Percentiles rank a stretch among this genome's conserved stretches.
Evolutionary conservation across 30 jellyfish, hydroid and myxozoan species (phyloP).

Genomic region (Aurelia aurita): DNA sequence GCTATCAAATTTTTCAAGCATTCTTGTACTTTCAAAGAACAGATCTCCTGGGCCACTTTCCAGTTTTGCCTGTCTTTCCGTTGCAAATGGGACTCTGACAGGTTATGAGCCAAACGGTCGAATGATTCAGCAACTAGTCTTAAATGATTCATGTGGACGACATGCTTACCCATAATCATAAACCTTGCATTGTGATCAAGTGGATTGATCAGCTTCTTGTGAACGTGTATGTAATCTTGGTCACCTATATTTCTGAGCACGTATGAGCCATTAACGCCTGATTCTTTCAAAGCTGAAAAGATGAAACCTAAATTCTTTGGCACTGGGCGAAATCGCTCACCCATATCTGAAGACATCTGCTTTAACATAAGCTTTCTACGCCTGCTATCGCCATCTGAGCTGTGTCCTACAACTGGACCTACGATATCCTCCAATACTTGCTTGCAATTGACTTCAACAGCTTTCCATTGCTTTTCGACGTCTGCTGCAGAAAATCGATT

Average conservation of each 20-base stretch:
- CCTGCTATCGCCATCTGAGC: constrained; percentile 21
- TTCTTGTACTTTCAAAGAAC: too few relatives aligned
- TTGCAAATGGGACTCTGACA: too few relatives aligned
- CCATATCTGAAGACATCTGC: background rate
- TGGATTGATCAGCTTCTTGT: constrained; percentile 15
- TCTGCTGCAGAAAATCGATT: background rate
- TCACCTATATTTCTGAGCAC: background rate
- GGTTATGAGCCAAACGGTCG: too few relatives aligned
- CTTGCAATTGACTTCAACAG: background rate
- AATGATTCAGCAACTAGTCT: background rate
- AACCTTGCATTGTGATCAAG: background rate
- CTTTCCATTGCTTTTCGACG: constrained; percentile 7
- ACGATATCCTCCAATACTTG: constrained; percentile 1
- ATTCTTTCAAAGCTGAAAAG: background rate
- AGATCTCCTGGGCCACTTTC: too few relatives aligned
- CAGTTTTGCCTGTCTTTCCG: too few relatives aligned
- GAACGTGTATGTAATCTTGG: constrained; percentile 5
- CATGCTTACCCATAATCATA: constrained; percentile 1
- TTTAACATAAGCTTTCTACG: constrained; percentile 3
- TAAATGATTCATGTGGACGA: constrained; percentile 12
- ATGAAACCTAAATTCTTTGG: background rate
- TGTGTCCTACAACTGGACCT: constrained; percentile 7
- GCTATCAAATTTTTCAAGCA: too few relatives aligned
- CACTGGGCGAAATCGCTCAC: background rate
- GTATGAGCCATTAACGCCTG: too few relatives aligned